A percentile compares a stretch with the other conserved stretches of the same genome.
phyloP scores from a whole-genome alignment of 2,888 invertebrate genomes.

The Sarcophaga carnaria region DNA sequence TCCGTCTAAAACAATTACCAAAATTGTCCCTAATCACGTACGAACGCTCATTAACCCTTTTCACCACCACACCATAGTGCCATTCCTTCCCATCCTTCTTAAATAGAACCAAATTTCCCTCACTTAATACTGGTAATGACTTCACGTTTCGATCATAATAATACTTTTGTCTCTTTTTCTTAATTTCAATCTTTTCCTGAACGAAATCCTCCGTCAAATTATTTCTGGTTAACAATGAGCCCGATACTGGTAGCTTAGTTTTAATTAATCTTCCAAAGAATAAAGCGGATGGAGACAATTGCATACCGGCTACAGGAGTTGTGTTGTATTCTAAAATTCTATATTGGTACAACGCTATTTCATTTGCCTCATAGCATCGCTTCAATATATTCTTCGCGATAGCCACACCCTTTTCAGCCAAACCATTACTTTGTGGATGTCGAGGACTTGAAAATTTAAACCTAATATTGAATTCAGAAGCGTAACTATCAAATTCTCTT shows the following conservation, averaged over 20 bases:
- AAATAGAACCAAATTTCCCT: slow-evolving; percentile 65
- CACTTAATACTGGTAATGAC: slow-evolving; percentile 50
- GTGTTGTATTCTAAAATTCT: slow-evolving; percentile 35
- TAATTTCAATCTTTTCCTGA: slow-evolving; percentile 56
- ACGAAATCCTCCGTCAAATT: slow-evolving; percentile 36
- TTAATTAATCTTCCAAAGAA: slow-evolving; percentile 68
- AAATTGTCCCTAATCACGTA: too few species aligned
- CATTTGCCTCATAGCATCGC: slow-evolving; percentile 13
- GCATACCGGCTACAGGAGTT: slow-evolving; percentile 25
- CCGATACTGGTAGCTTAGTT: slow-evolving; percentile 61
- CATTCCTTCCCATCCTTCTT: slow-evolving; percentile 38
- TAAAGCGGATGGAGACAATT: slow-evolving; percentile 30
- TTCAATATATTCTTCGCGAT: slow-evolving; percentile 32
- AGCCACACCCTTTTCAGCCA: slow-evolving; percentile 33
- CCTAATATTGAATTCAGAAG: slow-evolving; percentile 60
- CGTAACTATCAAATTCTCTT: slow-evolving; percentile 17
- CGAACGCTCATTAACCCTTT: neutral
- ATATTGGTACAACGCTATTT: slow-evolving; percentile 17
- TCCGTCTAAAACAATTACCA: neutral
- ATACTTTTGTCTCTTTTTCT: slow-evolving; percentile 63
- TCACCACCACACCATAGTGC: slow-evolving; percentile 61
- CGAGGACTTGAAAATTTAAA: slow-evolving; percentile 63
- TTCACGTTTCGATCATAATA: slow-evolving; percentile 64
- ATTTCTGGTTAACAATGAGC: slow-evolving; percentile 54
- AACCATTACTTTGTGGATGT: slow-evolving; percentile 41